Conservation (phyloP, 2,888 invertebrate genomes). For the Drosophila paramelanica region DNA sequence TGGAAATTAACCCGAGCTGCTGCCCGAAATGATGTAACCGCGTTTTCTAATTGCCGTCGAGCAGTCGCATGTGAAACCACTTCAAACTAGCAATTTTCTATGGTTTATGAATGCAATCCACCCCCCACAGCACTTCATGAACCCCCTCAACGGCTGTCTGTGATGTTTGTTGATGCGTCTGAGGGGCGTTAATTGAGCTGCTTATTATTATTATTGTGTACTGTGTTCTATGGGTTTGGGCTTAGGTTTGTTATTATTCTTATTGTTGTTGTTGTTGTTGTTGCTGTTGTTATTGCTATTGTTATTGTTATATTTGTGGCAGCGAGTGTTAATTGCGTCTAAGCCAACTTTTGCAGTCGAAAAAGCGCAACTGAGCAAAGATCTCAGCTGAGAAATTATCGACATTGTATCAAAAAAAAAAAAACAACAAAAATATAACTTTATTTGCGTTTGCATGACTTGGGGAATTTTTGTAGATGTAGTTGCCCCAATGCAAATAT, state of each 20-base stretch:
- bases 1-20: constrained; percentile 64
- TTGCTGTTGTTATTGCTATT: constrained; percentile 17
- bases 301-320: constrained; percentile 11
- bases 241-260: not conserved
- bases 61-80: constrained; percentile 69
- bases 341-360: constrained; percentile 9
- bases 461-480: not conserved
- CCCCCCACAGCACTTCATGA: constrained; percentile 1
- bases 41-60: constrained; percentile 65
- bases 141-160: constrained; percentile 5
- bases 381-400: not conserved
- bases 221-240: constrained; percentile 8
- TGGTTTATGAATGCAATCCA: constrained; percentile 54
- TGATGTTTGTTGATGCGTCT: constrained; percentile 24
- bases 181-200: constrained; percentile 79
- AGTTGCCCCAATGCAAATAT: not conserved
- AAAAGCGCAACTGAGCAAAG: constrained; percentile 7
- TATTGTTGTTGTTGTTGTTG: constrained; percentile 4
- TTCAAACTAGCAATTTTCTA: constrained; percentile 63
- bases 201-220: constrained; percentile 57
- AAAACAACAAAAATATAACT: not conserved
- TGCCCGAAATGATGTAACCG: constrained; percentile 71
- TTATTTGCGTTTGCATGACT: not conserved
- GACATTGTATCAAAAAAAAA: not conserved
- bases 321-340: constrained; percentile 62